These are phyloP conservation scores for Tribolium madens DNA, from an alignment of 1,140 invertebrate species.

Conservation along the genomic window DNA sequence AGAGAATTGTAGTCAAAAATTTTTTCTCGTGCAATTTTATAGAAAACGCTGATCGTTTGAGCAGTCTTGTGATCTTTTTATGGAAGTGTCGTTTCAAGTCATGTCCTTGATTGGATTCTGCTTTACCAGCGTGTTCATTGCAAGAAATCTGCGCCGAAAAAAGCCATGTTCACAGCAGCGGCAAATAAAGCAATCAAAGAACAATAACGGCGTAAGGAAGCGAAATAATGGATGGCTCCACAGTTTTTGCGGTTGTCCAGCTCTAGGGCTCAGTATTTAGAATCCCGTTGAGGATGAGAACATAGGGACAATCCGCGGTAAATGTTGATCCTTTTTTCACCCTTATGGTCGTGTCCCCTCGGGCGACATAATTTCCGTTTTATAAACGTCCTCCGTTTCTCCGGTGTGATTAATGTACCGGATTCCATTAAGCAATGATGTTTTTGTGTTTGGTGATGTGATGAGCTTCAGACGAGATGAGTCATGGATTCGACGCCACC, in stretches of 20 bases:
- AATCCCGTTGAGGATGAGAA: constrained; percentile 28
- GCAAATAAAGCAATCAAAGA: constrained; percentile 42
- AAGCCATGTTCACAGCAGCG: constrained; percentile 30
- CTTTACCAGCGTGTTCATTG: constrained; percentile 11
- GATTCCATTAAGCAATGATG: constrained; percentile 64
- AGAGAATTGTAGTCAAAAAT: background rate
- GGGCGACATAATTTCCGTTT: constrained; percentile 65
- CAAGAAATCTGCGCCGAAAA: constrained; percentile 14
- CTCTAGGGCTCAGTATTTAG: constrained; percentile 37
- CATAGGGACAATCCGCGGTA: constrained; percentile 41
- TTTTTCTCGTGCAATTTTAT: background rate
- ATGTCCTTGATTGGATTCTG: constrained; percentile 30
- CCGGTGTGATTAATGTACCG: constrained; percentile 62
- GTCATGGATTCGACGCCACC: constrained; percentile 49
- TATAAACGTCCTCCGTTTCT: constrained; percentile 60
- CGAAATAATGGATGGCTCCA: constrained; percentile 41
- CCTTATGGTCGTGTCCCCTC: constrained; percentile 57
- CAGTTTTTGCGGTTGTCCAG: constrained; percentile 41
- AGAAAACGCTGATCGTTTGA: background rate
- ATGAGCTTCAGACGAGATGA: constrained; percentile 52
- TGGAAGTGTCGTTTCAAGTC: background rate
- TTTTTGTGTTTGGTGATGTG: constrained; percentile 61
- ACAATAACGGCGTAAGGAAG: constrained; percentile 41
- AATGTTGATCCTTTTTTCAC: constrained; percentile 53
- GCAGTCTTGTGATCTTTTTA: background rate